Base-by-base conservation (phyloP, 1,140 invertebrate species). In the Drosophila pallidifrons region DNA sequence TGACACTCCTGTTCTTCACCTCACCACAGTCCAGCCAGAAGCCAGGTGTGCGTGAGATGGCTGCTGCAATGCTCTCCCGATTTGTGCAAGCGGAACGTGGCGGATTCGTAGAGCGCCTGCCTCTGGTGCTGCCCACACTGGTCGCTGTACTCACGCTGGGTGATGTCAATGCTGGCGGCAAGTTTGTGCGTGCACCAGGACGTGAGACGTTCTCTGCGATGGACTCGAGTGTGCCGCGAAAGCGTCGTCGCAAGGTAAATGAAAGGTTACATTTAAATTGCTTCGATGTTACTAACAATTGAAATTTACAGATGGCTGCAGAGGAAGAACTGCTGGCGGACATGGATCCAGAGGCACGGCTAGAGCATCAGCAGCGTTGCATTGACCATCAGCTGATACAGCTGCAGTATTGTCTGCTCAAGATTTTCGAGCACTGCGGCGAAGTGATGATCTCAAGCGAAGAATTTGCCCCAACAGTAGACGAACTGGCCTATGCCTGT, bases 31-130 rank as follows among this genome's bases (percentile, higher is more conserved):
- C 76, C 7, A 95, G 96, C 77, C 93, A 94, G 49, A 96, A 97
- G 93, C 92, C 94, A 15, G 86, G 93, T 3, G 94, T 95, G 59
- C 92, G 94, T 3, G 94, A 94, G 72, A 86, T 96, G 69, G 96
- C 94, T 1, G 94, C 94, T 1, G 95, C 95, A 75, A 79, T 96
- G 0, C 93, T 93, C 74, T 95, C 95, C 0, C 87, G 96, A 35
- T 97, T 97, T 93, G 95, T 96, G 0, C 94, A 94, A 60, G 94
- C 95, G 0, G 97, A 98, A 85, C 93, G 94, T 46, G 93, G 94
- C 3, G 91, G 94, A 0, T 97, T 98, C 80, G 93, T 95, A 65
- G 93, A 91, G 2, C 94, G 95, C n/a, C 79, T 97, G 3, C 77
- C 86, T 1, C 73, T 80, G 0, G 72, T 96, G 3, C 90, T 97